A percentile compares a stretch with the other conserved stretches of the same genome.
These are phyloP conservation scores for Sarcophaga caerulescens DNA, from an alignment of 2,888 invertebrate genomes.

Conservation along the genomic window DNA sequence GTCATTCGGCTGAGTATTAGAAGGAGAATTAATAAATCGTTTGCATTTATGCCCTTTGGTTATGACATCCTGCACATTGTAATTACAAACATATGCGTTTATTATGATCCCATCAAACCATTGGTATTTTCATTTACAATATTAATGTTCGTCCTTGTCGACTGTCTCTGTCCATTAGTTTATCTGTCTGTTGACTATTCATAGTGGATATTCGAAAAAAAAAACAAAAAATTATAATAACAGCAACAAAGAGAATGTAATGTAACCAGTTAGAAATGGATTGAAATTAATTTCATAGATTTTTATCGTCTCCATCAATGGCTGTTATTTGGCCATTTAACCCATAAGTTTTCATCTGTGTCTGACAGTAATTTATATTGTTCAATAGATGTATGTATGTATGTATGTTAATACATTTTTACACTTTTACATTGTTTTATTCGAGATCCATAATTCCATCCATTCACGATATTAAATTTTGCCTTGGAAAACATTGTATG, in stretches of 20 bases:
- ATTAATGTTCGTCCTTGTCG: slow-evolving; percentile 28
- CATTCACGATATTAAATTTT: neutral
- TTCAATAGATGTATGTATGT: slow-evolving; percentile 6
- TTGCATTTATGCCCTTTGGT: slow-evolving; percentile 67
- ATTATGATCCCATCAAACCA: slow-evolving; percentile 57
- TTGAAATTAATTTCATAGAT: slow-evolving; percentile 69
- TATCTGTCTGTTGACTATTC: slow-evolving; percentile 5
- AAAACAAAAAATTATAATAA: slow-evolving; percentile 27
- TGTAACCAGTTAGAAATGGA: slow-evolving; percentile 55
- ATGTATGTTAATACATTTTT: neutral
- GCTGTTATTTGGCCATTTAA: slow-evolving; percentile 42
- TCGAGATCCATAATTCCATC: neutral
- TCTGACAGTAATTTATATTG: slow-evolving; percentile 63
- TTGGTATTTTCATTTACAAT: slow-evolving; percentile 41
- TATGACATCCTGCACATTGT: slow-evolving; percentile 70
- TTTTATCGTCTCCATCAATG: slow-evolving; percentile 64
- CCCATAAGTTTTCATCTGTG: slow-evolving; percentile 43
- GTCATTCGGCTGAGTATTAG: slow-evolving; percentile 62
- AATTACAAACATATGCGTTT: slow-evolving; percentile 50
- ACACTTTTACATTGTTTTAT: neutral
- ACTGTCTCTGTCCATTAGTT: slow-evolving; percentile 8
- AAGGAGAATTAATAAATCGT: slow-evolving; percentile 65
- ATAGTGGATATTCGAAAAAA: neutral
- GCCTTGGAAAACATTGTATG: neutral
- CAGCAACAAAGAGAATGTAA: slow-evolving; percentile 25